Percentiles rank a stretch among this genome's conserved stretches.
phyloP scores from a whole-genome alignment of 2,888 invertebrate genomes.

The Caprella mutica region DNA sequence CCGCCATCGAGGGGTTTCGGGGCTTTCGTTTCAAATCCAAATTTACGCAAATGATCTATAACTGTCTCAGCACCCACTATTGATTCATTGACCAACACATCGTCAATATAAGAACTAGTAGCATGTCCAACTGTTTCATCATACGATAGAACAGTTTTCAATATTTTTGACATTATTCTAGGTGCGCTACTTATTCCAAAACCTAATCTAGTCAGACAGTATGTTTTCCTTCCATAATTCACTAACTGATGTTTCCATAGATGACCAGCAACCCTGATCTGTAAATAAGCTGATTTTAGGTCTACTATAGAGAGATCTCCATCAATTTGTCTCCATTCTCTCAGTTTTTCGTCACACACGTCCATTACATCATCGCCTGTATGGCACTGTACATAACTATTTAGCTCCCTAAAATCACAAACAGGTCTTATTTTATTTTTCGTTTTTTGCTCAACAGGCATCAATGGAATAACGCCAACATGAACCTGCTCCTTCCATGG shows the following conservation, averaged over 20 bases:
- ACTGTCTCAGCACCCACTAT: background rate
- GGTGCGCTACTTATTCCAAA: slow-evolving; percentile 12
- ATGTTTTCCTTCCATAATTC: slow-evolving; percentile 6
- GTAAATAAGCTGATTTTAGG: slow-evolving; percentile 11
- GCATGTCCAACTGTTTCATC: background rate
- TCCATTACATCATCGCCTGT: background rate
- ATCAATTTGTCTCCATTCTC: no score
- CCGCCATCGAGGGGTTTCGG: background rate
- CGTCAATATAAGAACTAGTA: slow-evolving; percentile 12
- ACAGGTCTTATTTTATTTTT: slow-evolving; percentile 8
- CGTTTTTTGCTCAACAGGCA: background rate
- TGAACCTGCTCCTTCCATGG: slow-evolving; percentile 3
- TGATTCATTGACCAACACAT: slow-evolving; percentile 9
- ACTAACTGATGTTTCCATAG: slow-evolving; percentile 14
- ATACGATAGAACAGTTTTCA: slow-evolving; percentile 2
- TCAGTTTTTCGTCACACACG: no score
- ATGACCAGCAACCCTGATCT: slow-evolving; percentile 1
- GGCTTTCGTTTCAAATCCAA: slow-evolving; percentile 1
- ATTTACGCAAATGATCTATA: background rate
- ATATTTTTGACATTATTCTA: slow-evolving; percentile 9
- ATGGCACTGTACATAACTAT: slow-evolving; percentile 4
- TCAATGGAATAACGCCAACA: background rate
- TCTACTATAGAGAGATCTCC: slow-evolving; percentile 8
- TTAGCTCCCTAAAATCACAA: background rate
- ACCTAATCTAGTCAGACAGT: slow-evolving; percentile 9